Evolutionary conservation across 2,113 vertebrate genomes (phyloP).

Genomic region (Gasterosteus aculeatus): DNA sequence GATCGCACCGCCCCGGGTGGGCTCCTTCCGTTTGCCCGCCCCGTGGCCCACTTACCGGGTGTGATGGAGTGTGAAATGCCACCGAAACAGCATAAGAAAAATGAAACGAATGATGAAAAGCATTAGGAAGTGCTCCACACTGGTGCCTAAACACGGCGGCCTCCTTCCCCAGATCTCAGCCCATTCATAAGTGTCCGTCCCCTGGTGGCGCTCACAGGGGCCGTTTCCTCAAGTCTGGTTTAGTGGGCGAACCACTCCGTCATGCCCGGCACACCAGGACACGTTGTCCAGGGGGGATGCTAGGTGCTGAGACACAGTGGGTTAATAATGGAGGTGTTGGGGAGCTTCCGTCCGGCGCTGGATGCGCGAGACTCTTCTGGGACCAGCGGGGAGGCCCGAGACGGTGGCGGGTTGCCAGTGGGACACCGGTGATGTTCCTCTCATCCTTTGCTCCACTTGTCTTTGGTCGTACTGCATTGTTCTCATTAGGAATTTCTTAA

Average conservation of each 20-base stretch:
- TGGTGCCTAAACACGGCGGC: slow-evolving; percentile 35
- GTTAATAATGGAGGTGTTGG: slow-evolving; percentile 56
- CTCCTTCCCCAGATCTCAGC: slow-evolving; percentile 53
- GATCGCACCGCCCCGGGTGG: slow-evolving; percentile 31
- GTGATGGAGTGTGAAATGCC: slow-evolving; percentile 55
- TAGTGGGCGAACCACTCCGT: slow-evolving; percentile 38
- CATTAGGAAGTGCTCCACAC: slow-evolving; percentile 28
- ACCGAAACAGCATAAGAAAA: slow-evolving; percentile 61
- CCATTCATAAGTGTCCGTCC: slow-evolving; percentile 66
- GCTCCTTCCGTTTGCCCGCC: slow-evolving; percentile 53
- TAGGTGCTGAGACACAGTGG: slow-evolving; percentile 49
- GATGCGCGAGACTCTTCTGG: slow-evolving; percentile 23
- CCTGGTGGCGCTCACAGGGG: slow-evolving; percentile 43
- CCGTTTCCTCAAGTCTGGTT: slow-evolving; percentile 41
- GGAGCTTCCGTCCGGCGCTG: slow-evolving; percentile 9
- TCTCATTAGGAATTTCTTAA: background rate
- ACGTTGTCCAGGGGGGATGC: slow-evolving; percentile 31
- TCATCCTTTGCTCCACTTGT: slow-evolving; percentile 7
- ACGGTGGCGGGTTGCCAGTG: background rate
- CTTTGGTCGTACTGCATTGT: background rate
- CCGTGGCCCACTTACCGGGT: slow-evolving; percentile 58
- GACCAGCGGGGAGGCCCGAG: background rate
- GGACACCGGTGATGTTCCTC: slow-evolving; percentile 20
- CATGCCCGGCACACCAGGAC: slow-evolving; percentile 23
- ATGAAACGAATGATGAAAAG: slow-evolving; percentile 51